Percentiles rank a stretch among this genome's conserved stretches.
Evolutionary conservation across 1,140 invertebrate genomes (phyloP).

Genomic region (Philotrypesis tridentata): DNA sequence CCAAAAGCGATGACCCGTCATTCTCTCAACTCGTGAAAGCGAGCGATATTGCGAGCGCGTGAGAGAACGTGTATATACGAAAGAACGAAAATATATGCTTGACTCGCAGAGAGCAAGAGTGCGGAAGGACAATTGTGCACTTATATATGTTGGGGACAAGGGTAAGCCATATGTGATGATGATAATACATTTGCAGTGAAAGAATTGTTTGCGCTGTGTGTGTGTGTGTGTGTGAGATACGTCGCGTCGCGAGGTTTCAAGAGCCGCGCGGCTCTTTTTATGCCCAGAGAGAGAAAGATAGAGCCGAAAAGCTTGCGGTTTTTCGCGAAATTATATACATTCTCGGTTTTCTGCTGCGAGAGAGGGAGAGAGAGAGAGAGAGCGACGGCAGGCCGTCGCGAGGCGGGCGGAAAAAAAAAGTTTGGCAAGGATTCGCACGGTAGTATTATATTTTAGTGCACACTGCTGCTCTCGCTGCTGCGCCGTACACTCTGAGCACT

Average conservation of each 20-base stretch:
- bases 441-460: constrained; percentile 6
- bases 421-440: constrained; percentile 3
- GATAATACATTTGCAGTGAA: neutral
- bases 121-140: neutral
- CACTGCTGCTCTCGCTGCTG: neutral
- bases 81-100: neutral
- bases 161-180: neutral
- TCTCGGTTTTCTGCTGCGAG: too few species aligned
- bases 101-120: neutral
- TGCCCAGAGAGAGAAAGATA: too few species aligned
- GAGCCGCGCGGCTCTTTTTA: too few species aligned
- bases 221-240: too few species aligned
- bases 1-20: neutral
- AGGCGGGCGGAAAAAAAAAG: too few species aligned
- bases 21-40: neutral
- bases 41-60: neutral
- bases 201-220: neutral
- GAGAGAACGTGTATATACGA: neutral
- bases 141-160: neutral
- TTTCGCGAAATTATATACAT: neutral
- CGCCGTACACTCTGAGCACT: neutral
- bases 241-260: neutral
- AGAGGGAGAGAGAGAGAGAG: too few species aligned
- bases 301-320: constrained; percentile 1
- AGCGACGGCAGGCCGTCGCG: too few species aligned